A percentile compares a stretch with the other conserved stretches of the same genome.
Evolutionary conservation across 2,797 vertebrate genomes (phyloP).

Genomic region (Sciaenops ocellatus): DNA sequence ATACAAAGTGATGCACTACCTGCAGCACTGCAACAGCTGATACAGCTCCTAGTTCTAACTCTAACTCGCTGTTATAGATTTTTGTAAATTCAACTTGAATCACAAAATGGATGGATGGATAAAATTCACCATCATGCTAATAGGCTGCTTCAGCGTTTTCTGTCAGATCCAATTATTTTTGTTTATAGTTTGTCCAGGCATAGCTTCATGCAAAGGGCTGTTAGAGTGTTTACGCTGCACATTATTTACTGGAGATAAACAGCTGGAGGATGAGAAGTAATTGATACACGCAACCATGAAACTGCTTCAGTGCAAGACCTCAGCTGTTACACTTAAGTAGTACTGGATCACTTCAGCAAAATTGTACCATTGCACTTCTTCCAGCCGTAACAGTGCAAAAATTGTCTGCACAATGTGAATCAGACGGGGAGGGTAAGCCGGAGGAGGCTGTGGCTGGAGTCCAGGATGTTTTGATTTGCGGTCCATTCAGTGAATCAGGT

Average conservation of each 20-base stretch:
- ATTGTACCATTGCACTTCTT: not conserved
- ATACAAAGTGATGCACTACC: not conserved
- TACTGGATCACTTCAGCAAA: not conserved
- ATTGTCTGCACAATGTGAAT: not conserved
- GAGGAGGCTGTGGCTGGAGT: not conserved
- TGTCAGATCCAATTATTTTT: conserved; percentile 29
- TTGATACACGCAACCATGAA: conserved; percentile 3
- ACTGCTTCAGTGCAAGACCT: not conserved
- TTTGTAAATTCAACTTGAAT: not conserved
- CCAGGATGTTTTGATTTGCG: not conserved
- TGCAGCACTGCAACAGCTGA: not conserved
- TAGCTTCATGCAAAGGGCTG: not conserved
- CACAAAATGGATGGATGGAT: not conserved
- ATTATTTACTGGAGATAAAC: conserved; percentile 26
- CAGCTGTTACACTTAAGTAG: conserved; percentile 2
- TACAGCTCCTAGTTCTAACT: not conserved
- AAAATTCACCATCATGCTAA: conserved; percentile 5
- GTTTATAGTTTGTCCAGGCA: not conserved
- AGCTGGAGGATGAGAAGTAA: conserved; percentile 18
- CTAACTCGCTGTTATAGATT: not conserved
- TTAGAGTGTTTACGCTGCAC: conserved; percentile 10
- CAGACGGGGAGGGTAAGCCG: not conserved
- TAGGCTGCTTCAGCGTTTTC: conserved; percentile 20
- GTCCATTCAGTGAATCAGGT: not conserved
- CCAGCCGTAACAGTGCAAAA: not conserved